Percentiles rank a stretch among this genome's conserved stretches.
phyloP scores from a whole-genome alignment of 2,888 invertebrate genomes.

The Polia nebulosa region DNA sequence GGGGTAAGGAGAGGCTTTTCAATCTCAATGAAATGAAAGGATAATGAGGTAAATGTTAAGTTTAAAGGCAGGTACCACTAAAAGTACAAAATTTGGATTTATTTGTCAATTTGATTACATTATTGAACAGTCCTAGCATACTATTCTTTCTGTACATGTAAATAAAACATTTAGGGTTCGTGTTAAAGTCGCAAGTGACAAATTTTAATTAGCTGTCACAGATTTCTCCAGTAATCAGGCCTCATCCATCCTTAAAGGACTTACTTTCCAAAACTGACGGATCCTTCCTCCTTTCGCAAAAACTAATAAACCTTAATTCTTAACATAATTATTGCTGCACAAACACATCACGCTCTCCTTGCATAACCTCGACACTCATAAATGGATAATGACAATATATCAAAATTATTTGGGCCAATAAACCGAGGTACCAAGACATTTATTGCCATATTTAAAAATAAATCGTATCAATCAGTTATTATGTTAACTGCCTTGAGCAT shows the following conservation, averaged over 20 bases:
- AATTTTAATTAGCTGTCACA: not conserved
- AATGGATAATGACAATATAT: conserved; percentile 54
- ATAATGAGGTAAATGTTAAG: too few species aligned
- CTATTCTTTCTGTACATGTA: too few species aligned
- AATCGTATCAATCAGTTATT: conserved; percentile 57
- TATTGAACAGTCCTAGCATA: too few species aligned
- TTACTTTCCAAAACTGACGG: conserved; percentile 21
- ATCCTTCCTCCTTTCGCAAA: conserved; percentile 28
- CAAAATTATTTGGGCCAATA: conserved; percentile 55
- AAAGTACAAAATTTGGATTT: too few species aligned
- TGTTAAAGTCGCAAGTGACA: not conserved
- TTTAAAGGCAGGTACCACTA: too few species aligned
- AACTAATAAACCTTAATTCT: conserved; percentile 46
- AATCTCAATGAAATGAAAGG: not conserved
- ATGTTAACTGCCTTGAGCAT: conserved; percentile 62
- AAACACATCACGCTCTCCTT: conserved; percentile 26
- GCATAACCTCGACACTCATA: conserved; percentile 43
- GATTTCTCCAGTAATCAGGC: not conserved
- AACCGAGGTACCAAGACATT: conserved; percentile 44
- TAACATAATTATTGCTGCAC: conserved; percentile 16
- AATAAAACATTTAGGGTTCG: too few species aligned
- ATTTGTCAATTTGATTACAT: too few species aligned
- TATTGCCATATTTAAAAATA: conserved; percentile 62
- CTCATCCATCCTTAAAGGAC: not conserved
- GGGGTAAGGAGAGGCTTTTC: not conserved